phyloP scores from a whole-genome alignment of 2,888 invertebrate species.

The Loripinus fragilis region DNA sequence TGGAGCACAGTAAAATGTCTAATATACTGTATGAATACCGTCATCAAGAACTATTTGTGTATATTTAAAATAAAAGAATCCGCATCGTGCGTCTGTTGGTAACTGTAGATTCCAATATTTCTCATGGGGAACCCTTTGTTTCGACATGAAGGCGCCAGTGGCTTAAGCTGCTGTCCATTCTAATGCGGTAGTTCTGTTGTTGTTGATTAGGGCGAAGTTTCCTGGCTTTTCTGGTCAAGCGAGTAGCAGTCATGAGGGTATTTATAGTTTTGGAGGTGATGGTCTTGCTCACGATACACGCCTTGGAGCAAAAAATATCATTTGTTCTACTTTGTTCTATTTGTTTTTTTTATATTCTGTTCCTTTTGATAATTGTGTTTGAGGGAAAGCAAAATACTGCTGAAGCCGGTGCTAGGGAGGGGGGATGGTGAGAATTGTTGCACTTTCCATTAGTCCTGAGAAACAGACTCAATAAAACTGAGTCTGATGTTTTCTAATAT shows the following conservation, averaged over 20 bases:
- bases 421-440: too few species aligned
- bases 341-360: too few species aligned
- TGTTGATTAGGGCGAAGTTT: slow-evolving; percentile 1
- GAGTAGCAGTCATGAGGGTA: slow-evolving; percentile 11
- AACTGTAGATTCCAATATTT: slow-evolving; percentile 34
- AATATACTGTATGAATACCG: slow-evolving; percentile 33
- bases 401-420: too few species aligned
- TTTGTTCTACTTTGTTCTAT: slow-evolving; percentile 17
- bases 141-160: background rate
- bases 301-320: slow-evolving; percentile 26
- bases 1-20: slow-evolving; percentile 32
- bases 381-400: too few species aligned
- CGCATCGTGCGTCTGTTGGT: slow-evolving; percentile 29
- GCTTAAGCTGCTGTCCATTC: too few species aligned
- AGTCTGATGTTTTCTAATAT: too few species aligned
- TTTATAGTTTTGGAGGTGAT: slow-evolving; percentile 6
- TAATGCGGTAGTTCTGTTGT: too few species aligned
- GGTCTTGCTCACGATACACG: slow-evolving; percentile 9
- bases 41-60: slow-evolving; percentile 35
- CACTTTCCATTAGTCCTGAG: too few species aligned
- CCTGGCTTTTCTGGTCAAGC: slow-evolving; percentile 16
- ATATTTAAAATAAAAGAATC: slow-evolving; percentile 43
- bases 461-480: too few species aligned
- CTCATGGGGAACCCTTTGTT: slow-evolving; percentile 36
- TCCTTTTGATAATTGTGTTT: too few species aligned